Conservation (phyloP, 2,113 vertebrate genomes). For the Gallinago undulata region DNA sequence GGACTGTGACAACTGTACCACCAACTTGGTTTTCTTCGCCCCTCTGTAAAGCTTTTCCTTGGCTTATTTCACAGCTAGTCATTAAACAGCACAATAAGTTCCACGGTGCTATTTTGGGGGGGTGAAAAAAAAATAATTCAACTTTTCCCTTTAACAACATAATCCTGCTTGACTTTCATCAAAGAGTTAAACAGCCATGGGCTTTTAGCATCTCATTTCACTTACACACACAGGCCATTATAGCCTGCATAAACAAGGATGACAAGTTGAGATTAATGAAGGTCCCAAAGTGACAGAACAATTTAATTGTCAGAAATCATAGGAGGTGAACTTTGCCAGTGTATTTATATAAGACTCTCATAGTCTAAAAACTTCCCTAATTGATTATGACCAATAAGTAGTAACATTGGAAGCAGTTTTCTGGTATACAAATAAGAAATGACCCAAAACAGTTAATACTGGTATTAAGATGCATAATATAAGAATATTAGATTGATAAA, state of each 20-base stretch:
- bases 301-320: conserved; percentile 97
- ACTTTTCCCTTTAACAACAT: conserved; percentile 35
- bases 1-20: background rate
- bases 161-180: conserved; percentile 72
- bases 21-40: background rate
- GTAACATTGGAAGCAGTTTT: conserved; percentile 80
- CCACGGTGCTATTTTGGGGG: conserved; percentile 16
- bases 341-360: conserved; percentile 88
- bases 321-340: conserved; percentile 89
- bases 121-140: background rate
- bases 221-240: conserved; percentile 81
- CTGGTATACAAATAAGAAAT: conserved; percentile 74
- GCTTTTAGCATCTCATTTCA: conserved; percentile 79
- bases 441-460: conserved; percentile 73
- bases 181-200: conserved; percentile 79
- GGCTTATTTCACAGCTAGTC: background rate
- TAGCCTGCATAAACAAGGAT: conserved; percentile 94
- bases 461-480: conserved; percentile 67
- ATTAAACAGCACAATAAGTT: background rate
- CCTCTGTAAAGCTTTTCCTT: background rate
- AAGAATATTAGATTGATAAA: conserved; percentile 73
- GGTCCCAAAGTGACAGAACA: conserved; percentile 90
- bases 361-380: conserved; percentile 87
- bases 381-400: conserved; percentile 94
- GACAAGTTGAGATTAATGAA: conserved; percentile 99